Base-by-base conservation (phyloP, 2,888 invertebrate species). In the Pterobdella sp. region DNA sequence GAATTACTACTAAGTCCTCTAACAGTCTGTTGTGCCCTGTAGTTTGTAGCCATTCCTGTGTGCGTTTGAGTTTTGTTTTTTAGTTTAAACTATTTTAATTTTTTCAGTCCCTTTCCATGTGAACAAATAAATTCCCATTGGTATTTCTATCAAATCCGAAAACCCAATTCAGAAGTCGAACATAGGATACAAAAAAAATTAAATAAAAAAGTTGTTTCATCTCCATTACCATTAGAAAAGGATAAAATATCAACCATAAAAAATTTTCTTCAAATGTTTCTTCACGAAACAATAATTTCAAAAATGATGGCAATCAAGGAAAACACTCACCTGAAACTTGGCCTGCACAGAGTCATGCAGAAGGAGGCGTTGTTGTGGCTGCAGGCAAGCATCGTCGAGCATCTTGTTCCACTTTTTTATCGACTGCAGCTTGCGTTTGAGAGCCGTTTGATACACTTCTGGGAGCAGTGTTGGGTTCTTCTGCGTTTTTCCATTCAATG, bases 281-380 rank as follows among this genome's bases (percentile, higher is more conserved):
- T 29, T 10, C n/a, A 67, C 31, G 10, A 29, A 35, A n/a, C n/a
- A n/a, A n/a, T n/a, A n/a, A n/a, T n/a, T 34, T 14, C 31, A 67
- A 10, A 34, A 7, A 7, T 32, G 29, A 18, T 66, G 7, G 10
- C 65, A 7, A 67, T 22, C 29, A 7, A 4, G 34, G 22, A 14
- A 66, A 67, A 4, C 35, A 56, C 60, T 67, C 26, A 77, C 77
- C 74, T 82, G 82, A 73, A 84, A 84, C 60, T 81, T 76, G 31
- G 79, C 77, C 76, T 83, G 82, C 1, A 84, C 83, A 31, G 82
- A 74, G 37, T 76, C 77, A 76, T 83, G 83, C 72, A 83, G 82
- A 73, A 81, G 80, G 73, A 80, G 81, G 32, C 80, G 76, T 76
- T 83, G 82, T 26, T 81, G 80, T 18, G 79, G 74, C 29, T 77